Conservation (phyloP, 2,113 vertebrate genomes). For the Hippocampus zosterae region DNA sequence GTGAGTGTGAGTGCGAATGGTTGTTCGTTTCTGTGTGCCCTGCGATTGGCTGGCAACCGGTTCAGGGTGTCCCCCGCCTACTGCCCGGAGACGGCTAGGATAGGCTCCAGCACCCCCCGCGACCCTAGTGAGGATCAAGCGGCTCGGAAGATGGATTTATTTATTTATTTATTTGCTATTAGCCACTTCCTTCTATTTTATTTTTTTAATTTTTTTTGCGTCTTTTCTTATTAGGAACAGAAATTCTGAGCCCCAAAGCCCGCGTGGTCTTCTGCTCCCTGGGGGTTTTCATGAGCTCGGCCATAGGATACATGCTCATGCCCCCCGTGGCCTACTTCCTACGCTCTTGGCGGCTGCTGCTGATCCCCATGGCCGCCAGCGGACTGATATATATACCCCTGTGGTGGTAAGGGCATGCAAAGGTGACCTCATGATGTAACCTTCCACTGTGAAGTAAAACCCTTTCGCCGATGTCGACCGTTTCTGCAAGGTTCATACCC, state of each 20-base stretch:
- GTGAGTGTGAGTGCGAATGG: no score
- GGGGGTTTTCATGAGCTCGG: constrained; percentile 82
- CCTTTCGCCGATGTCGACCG: no score
- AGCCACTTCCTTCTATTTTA: no score
- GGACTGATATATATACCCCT: constrained; percentile 76
- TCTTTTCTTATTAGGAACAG: constrained; percentile 70
- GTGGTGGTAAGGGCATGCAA: constrained; percentile 81
- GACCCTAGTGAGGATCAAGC: no score
- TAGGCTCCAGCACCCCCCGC: no score
- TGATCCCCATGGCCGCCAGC: constrained; percentile 73
- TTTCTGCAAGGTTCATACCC: constrained; percentile 76
- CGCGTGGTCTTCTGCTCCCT: constrained; percentile 79
- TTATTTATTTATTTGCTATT: no score
- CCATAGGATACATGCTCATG: constrained; percentile 82
- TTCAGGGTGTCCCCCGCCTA: no score
- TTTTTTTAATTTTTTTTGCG: background rate
- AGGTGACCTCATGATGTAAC: background rate
- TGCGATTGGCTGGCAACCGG: no score
- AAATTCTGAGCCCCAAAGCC: constrained; percentile 79
- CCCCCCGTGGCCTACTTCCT: constrained; percentile 80
- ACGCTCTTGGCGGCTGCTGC: constrained; percentile 77
- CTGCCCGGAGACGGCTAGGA: no score
- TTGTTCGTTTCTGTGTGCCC: no score
- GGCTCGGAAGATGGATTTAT: no score
- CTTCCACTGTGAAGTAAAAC: background rate